These are phyloP conservation scores for Pristionchus arcanus DNA, from an alignment of 2,888 invertebrate species.

Conservation along the genomic window DNA sequence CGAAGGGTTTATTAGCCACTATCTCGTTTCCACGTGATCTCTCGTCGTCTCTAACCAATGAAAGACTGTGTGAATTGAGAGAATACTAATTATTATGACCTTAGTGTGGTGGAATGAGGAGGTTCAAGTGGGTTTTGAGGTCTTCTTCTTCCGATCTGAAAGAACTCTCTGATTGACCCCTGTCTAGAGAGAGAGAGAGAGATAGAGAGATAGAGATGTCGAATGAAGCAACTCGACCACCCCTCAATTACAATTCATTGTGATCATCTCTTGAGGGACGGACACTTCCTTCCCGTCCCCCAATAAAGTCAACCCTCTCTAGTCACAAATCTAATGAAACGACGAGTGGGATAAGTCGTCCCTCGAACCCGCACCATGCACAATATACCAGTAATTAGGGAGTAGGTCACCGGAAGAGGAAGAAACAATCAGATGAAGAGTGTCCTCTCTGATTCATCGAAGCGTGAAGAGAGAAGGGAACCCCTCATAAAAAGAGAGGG, in stretches of 20 bases:
- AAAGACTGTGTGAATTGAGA: not conserved
- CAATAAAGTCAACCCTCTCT: conserved; percentile 28
- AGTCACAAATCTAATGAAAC: conserved; percentile 40
- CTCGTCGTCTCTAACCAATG: not conserved
- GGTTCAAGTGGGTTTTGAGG: conserved; percentile 50
- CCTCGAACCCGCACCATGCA: conserved; percentile 1
- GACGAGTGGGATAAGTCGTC: conserved; percentile 45
- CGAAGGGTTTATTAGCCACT: conserved; percentile 22
- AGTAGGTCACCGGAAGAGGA: conserved; percentile 48
- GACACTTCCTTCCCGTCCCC: conserved; percentile 31
- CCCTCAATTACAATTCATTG: conserved; percentile 51
- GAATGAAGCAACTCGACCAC: not conserved
- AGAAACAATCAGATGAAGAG: conserved; percentile 40
- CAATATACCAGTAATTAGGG: not conserved
- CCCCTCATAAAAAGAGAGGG: conserved; percentile 35
- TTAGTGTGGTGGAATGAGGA: conserved; percentile 38
- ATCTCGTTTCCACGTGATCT: not conserved
- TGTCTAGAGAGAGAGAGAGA: not conserved
- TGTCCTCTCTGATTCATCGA: conserved; percentile 14
- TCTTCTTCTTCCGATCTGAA: conserved; percentile 4
- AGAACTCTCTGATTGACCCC: not conserved
- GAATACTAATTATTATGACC: conserved; percentile 39
- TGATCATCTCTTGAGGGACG: conserved; percentile 18
- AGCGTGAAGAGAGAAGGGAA: conserved; percentile 29
- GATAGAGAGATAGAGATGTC: not conserved